Conservation (phyloP, 2,113 vertebrate genomes). For the Pomatostomus ruficeps region DNA sequence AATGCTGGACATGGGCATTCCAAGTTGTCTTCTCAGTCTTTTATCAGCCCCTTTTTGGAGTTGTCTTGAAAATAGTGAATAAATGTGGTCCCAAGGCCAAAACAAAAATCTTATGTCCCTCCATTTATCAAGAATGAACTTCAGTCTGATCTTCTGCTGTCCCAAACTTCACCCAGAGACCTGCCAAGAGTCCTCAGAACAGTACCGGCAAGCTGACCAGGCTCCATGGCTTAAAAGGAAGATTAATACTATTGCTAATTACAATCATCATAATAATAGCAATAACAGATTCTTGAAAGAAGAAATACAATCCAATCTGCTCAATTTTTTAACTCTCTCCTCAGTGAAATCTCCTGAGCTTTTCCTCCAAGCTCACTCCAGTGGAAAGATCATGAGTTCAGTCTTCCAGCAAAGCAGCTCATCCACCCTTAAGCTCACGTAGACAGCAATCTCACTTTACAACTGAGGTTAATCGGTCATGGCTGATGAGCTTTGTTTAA, state of each 20-base stretch:
- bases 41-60: not conserved
- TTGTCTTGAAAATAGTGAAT: not conserved
- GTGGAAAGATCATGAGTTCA: not conserved
- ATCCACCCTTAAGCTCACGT: not conserved
- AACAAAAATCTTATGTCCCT: not conserved
- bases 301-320: not conserved
- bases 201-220: not conserved
- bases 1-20: not conserved
- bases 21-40: not conserved
- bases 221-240: not conserved
- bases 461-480: slow-evolving; percentile 43
- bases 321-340: not conserved
- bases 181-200: not conserved
- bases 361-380: not conserved
- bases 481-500: slow-evolving; percentile 59
- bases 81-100: not conserved
- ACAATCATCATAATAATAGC: not conserved
- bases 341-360: not conserved
- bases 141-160: not conserved
- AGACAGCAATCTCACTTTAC: slow-evolving; percentile 41
- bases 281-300: not conserved
- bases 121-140: not conserved
- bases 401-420: slow-evolving; percentile 18
- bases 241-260: not conserved
- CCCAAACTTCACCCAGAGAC: not conserved